Percentiles rank a stretch among this genome's conserved stretches.
Conservation (phyloP, 2,888 invertebrate species). For the Perizoma flavofasciatum region DNA sequence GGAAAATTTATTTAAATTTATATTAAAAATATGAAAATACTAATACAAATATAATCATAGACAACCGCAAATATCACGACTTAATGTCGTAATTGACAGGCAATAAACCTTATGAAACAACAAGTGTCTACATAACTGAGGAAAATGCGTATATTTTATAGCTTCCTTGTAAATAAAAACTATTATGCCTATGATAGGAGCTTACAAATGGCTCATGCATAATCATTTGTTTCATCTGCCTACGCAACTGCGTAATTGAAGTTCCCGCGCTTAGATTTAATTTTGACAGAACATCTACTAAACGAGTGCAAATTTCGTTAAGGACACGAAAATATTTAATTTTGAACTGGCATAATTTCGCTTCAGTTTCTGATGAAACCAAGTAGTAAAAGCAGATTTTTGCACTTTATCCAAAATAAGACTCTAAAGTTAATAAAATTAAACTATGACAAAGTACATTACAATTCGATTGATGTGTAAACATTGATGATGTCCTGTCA, state of each 20-base stretch:
- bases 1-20: background rate
- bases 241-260: conserved; percentile 45
- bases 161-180: conserved; percentile 47
- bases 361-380: background rate
- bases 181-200: conserved; percentile 42
- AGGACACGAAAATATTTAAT: conserved; percentile 1
- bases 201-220: conserved; percentile 53
- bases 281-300: conserved; percentile 19
- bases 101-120: conserved; percentile 28
- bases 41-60: conserved; percentile 2
- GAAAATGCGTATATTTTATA: conserved; percentile 31
- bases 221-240: conserved; percentile 50
- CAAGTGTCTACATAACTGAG: conserved; percentile 24
- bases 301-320: conserved; percentile 17
- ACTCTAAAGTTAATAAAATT: background rate
- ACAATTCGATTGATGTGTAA: too few species aligned
- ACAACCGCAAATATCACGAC: conserved; percentile 9
- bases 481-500: conserved; percentile 4
- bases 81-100: too few species aligned
- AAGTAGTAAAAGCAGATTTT: too few species aligned
- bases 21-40: background rate
- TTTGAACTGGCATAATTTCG: background rate
- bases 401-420: background rate
- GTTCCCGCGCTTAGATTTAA: conserved; percentile 19
- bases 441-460: too few species aligned